Conservation (phyloP, 2,797 vertebrate genomes). For the Hipposideros larvatus region DNA sequence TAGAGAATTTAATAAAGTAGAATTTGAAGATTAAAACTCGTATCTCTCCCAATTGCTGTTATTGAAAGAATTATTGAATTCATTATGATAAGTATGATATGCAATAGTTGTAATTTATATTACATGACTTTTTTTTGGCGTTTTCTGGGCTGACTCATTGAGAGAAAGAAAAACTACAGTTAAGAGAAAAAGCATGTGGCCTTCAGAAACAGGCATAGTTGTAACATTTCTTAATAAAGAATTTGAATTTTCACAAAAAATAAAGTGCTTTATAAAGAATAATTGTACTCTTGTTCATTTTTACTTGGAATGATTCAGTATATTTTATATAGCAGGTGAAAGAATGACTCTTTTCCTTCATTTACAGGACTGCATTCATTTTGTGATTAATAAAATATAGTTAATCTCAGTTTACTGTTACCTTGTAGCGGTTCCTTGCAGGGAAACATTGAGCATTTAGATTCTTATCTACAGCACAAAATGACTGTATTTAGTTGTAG, state of each 20-base stretch:
- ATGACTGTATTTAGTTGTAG: neutral
- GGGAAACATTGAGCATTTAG: neutral
- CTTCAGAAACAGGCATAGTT: slow-evolving; percentile 78
- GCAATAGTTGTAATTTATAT: slow-evolving; percentile 66
- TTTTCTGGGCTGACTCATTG: slow-evolving; percentile 83
- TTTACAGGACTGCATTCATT: neutral
- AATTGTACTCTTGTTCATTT: slow-evolving; percentile 51
- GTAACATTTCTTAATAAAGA: slow-evolving; percentile 78
- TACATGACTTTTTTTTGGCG: slow-evolving; percentile 76
- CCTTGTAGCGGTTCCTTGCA: neutral
- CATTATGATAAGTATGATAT: slow-evolving; percentile 45
- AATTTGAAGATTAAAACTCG: slow-evolving; percentile 78
- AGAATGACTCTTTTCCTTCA: neutral
- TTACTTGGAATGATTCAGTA: slow-evolving; percentile 43
- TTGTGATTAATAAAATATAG: slow-evolving; percentile 9
- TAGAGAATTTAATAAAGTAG: slow-evolving; percentile 78
- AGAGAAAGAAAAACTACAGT: slow-evolving; percentile 84
- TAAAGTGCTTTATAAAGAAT: slow-evolving; percentile 50
- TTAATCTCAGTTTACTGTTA: slow-evolving; percentile 29
- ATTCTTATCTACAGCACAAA: neutral
- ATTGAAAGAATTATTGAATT: slow-evolving; percentile 64
- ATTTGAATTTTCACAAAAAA: slow-evolving; percentile 50
- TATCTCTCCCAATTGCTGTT: slow-evolving; percentile 77
- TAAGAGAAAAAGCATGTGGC: slow-evolving; percentile 82
- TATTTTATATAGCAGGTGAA: neutral